Conservation (phyloP, 2,888 invertebrate genomes). For the Callyntrura guangdongensis region DNA sequence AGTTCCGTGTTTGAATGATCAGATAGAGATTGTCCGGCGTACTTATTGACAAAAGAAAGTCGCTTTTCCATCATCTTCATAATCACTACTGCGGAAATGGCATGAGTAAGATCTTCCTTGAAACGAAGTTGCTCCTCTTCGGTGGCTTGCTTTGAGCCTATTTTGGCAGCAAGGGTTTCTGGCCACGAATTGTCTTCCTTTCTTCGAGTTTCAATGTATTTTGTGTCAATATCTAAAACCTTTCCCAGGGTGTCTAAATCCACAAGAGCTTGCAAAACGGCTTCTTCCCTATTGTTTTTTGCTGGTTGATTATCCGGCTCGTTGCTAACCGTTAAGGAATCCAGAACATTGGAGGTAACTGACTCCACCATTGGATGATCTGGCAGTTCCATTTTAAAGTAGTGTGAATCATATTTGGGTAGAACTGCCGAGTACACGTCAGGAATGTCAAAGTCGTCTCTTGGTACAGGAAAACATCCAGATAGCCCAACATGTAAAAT, state of each 20-base stretch:
- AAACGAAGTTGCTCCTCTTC: slow-evolving; percentile 21
- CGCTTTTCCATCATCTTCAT: slow-evolving; percentile 65
- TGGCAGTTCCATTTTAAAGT: slow-evolving; percentile 15
- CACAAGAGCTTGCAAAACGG: background rate
- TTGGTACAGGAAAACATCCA: background rate
- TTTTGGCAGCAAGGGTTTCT: slow-evolving; percentile 1
- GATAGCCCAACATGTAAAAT: background rate
- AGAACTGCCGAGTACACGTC: slow-evolving; percentile 18
- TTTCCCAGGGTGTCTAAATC: slow-evolving; percentile 43
- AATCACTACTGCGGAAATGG: slow-evolving; percentile 34
- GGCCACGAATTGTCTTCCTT: slow-evolving; percentile 59
- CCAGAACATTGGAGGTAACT: background rate
- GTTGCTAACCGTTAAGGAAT: background rate
- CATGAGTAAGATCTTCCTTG: slow-evolving; percentile 34
- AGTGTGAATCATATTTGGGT: slow-evolving; percentile 18
- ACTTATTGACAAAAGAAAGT: slow-evolving; percentile 49
- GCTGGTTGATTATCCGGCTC: background rate
- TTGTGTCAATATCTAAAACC: slow-evolving; percentile 17
- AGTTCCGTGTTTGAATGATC: slow-evolving; percentile 24
- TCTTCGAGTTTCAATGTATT: slow-evolving; percentile 55
- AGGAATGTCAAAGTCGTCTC: background rate
- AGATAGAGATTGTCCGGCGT: background rate
- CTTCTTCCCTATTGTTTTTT: background rate
- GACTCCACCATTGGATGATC: background rate
- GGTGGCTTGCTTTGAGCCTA: slow-evolving; percentile 9